A percentile compares a stretch with the other conserved stretches of the same genome.
These are phyloP conservation scores for Tanypteryx hageni DNA, from an alignment of 2,888 invertebrate genomes.

Conservation along the genomic window DNA sequence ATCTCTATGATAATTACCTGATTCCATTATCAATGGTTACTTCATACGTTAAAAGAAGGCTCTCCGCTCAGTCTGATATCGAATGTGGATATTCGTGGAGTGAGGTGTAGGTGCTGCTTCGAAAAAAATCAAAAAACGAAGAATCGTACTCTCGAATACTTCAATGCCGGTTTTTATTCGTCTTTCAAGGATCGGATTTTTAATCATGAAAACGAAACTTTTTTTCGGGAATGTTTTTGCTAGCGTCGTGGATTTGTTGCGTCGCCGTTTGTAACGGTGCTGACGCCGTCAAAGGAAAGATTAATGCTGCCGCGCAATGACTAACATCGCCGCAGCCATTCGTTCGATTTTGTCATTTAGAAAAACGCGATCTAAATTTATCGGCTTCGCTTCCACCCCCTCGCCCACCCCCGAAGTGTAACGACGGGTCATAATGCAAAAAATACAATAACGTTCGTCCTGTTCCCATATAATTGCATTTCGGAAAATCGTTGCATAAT, in stretches of 20 bases:
- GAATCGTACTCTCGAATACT: too few species aligned
- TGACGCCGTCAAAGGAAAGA: neutral
- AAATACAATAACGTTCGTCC: constrained; percentile 48
- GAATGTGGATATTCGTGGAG: too few species aligned
- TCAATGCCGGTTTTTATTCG: too few species aligned
- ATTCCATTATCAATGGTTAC: too few species aligned
- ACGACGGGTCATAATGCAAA: constrained; percentile 49
- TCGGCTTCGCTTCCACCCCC: neutral
- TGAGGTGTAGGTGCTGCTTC: too few species aligned
- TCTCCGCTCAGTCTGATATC: too few species aligned
- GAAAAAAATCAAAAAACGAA: too few species aligned
- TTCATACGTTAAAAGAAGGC: too few species aligned
- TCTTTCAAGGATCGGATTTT: too few species aligned
- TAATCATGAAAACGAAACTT: too few species aligned
- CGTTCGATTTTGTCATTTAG: constrained; percentile 40
- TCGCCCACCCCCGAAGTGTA: neutral
- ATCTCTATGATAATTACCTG: too few species aligned
- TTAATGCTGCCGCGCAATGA: neutral
- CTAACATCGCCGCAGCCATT: neutral
- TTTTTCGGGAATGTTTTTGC: too few species aligned
- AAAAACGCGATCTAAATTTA: constrained; percentile 40
- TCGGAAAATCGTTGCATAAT: constrained; percentile 61
- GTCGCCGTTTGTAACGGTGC: neutral
- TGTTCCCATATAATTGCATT: constrained; percentile 61
- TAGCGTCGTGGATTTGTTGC: neutral